A percentile compares a stretch with the other conserved stretches of the same genome.
Evolutionary conservation across 2,888 invertebrate species (phyloP).

Genomic region (Fragum sueziense): DNA sequence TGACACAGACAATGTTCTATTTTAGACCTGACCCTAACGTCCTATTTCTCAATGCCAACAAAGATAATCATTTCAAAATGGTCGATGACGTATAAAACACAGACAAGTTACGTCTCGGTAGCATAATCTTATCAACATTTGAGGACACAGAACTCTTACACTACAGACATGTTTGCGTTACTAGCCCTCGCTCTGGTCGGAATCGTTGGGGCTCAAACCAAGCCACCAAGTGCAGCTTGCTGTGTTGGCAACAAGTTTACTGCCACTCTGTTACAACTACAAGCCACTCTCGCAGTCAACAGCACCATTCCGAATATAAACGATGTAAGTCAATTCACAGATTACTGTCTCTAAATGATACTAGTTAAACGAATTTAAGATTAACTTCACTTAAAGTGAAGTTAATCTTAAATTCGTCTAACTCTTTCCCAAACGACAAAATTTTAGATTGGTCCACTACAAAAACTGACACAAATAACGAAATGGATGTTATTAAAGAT

Average conservation of each 20-base stretch:
- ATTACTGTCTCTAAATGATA: too few relatives aligned
- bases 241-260: slow-evolving; percentile 9
- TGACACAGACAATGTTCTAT: background rate
- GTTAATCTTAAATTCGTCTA: too few relatives aligned
- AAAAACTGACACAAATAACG: too few relatives aligned
- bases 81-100: background rate
- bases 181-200: background rate
- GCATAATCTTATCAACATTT: background rate
- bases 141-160: background rate
- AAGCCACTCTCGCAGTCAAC: background rate
- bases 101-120: background rate
- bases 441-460: too few relatives aligned
- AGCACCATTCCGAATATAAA: background rate
- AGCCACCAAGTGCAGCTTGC: background rate
- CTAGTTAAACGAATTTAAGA: too few relatives aligned
- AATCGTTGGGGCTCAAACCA: slow-evolving; percentile 2
- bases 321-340: slow-evolving; percentile 5
- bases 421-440: too few relatives aligned
- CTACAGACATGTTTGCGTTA: background rate
- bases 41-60: too few relatives aligned
- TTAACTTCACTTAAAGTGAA: too few relatives aligned
- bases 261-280: background rate
- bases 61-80: background rate
- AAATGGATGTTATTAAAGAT: too few relatives aligned
- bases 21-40: too few relatives aligned